These are phyloP conservation scores for Anguilla megastoma DNA, from an alignment of 2,797 vertebrate genomes.

Conservation along the genomic window DNA sequence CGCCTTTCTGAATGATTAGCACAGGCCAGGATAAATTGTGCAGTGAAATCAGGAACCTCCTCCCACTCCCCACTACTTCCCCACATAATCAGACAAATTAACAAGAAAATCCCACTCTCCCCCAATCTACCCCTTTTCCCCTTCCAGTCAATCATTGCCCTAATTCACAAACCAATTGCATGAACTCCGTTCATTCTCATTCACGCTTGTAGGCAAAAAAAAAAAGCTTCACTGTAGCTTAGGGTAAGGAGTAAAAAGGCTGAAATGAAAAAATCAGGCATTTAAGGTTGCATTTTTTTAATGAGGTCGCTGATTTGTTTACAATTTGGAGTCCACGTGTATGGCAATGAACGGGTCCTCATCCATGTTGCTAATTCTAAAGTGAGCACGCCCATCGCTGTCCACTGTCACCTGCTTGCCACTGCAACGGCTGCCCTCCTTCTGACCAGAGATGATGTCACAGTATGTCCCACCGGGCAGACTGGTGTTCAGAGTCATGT, in stretches of 20 bases:
- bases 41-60: neutral
- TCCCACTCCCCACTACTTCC: neutral
- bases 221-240: neutral
- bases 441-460: conserved; percentile 90
- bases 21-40: neutral
- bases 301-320: conserved; percentile 40
- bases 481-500: conserved; percentile 76
- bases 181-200: no score
- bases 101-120: neutral
- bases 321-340: conserved; percentile 77
- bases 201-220: neutral
- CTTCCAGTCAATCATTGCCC: neutral
- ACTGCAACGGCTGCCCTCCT: conserved; percentile 72
- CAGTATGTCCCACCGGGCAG: conserved; percentile 87
- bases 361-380: conserved; percentile 78
- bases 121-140: no score
- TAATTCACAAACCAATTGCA: neutral
- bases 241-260: neutral
- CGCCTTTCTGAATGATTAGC: neutral
- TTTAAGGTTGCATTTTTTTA: neutral
- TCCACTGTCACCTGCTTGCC: conserved; percentile 78
- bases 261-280: neutral
- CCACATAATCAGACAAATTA: neutral
- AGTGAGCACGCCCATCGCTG: conserved; percentile 71
- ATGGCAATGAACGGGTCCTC: conserved; percentile 87